Evolutionary conservation across 2,888 invertebrate genomes (phyloP), one percentile per base, ranked within the genome.

Genomic region (Megamerina dolium): DNA sequence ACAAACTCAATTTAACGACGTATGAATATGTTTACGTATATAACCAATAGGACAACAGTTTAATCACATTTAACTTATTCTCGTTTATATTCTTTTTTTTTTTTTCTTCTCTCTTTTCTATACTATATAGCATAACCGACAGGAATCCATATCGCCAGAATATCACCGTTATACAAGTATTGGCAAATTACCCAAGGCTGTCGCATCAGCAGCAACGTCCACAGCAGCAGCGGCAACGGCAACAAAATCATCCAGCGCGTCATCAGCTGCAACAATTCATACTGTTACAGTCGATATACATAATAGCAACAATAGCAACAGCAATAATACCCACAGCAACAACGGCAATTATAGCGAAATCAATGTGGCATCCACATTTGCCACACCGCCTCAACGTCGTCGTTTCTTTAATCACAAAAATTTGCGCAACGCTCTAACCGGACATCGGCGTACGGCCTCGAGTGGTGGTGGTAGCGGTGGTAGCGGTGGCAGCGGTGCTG

Each of bases 391-490:
- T 49, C 78, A 87, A 56, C 81, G 85, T 68, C 81, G 85, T 72
- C 67, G 88, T 73, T 87, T 89, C 73, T 78, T 87, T 34, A 87
- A 86, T 59, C 84, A 88, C 9, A 87, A 87, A 68, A 83, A 82
- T 20, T 72, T 89, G 48, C 77, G 86, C 49, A 87, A 83, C 68
- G 85, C 87, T n/a, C 84, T 87, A 60, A 78, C 79, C 3, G 59
- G 59, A 20, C 63, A 63, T 49, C 62, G 70, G 50, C 62, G 71
- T 51, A 52, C 74, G 59, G 60, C 69, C 60, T 60, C 68, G 47
- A 69, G 64, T 56, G 66, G 76, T 68, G 62, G 64, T 27, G 50
- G 48, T 40, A 12, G 34, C 31, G 17, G 13, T 26, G 48, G 50
- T 34, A 51, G 51, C 40, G 53, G 57, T 31, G 48, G 56, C 5